phyloP scores from a whole-genome alignment of 2,888 invertebrate genomes.

The Drosophila sordidapex region DNA sequence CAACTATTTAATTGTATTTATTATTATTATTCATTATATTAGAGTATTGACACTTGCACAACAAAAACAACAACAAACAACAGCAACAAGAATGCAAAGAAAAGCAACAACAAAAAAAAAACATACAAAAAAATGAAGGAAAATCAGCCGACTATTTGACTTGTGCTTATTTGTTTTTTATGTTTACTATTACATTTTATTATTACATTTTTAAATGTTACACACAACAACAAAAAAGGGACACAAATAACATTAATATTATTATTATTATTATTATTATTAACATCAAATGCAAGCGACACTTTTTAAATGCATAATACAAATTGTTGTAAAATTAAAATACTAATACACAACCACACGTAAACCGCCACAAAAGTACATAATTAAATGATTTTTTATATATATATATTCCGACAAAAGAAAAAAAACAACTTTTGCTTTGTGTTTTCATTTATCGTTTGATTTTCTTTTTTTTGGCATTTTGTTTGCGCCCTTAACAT shows the following conservation, averaged over 20 bases:
- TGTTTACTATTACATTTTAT: conserved; percentile 64
- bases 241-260: conserved; percentile 60
- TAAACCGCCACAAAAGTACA: conserved; percentile 58
- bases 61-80: conserved; percentile 42
- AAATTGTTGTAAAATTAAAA: conserved; percentile 47
- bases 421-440: conserved; percentile 44
- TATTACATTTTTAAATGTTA: conserved; percentile 75
- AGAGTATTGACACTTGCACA: conserved; percentile 58
- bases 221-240: conserved; percentile 53
- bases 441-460: conserved; percentile 48
- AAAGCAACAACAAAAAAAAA: conserved; percentile 5
- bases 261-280: conserved; percentile 38
- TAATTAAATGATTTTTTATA: conserved; percentile 68
- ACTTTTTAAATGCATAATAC: conserved; percentile 32
- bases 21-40: conserved; percentile 69
- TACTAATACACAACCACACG: conserved; percentile 27
- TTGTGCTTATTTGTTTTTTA: conserved; percentile 73
- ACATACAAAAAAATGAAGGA: neutral
- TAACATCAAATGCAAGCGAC: conserved; percentile 39
- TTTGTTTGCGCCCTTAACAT: conserved; percentile 41
- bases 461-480: conserved; percentile 13
- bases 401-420: conserved; percentile 66
- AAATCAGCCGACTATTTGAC: conserved; percentile 48
- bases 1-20: conserved; percentile 74
- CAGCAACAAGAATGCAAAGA: conserved; percentile 14